phyloP scores from a whole-genome alignment of 2,113 vertebrate species.

The Reinhardtius hippoglossoides region DNA sequence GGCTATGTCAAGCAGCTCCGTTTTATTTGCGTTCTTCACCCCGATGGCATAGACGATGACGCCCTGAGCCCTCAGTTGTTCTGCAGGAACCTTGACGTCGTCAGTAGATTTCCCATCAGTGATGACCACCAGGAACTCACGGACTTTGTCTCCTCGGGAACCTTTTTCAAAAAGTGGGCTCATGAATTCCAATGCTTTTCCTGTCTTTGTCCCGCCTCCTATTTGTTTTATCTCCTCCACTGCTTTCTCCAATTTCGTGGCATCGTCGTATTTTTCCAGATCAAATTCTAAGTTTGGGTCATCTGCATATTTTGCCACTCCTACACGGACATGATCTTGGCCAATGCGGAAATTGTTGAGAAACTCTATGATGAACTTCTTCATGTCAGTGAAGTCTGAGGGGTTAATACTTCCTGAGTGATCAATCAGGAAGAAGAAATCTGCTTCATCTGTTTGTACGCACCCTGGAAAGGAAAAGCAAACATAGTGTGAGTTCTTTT shows the following conservation, averaged over 20 bases:
- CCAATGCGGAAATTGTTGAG: slow-evolving; percentile 81
- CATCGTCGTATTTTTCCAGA: slow-evolving; percentile 66
- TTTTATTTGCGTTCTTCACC: slow-evolving; percentile 71
- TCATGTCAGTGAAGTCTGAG: slow-evolving; percentile 84
- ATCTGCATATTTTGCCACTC: slow-evolving; percentile 83
- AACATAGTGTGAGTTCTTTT: background rate
- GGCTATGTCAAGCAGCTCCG: slow-evolving; percentile 82
- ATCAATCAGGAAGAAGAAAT: slow-evolving; percentile 90
- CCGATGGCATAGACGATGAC: slow-evolving; percentile 86
- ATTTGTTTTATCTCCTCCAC: slow-evolving; percentile 73
- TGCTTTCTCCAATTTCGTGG: slow-evolving; percentile 73
- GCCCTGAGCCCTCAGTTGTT: slow-evolving; percentile 66
- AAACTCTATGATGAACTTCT: slow-evolving; percentile 84
- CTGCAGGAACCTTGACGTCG: slow-evolving; percentile 76
- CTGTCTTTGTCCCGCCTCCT: slow-evolving; percentile 81
- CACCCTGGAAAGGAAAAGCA: slow-evolving; percentile 80
- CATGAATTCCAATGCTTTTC: slow-evolving; percentile 83
- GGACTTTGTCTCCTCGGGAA: slow-evolving; percentile 66
- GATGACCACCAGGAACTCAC: slow-evolving; percentile 84
- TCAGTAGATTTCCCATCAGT: slow-evolving; percentile 86
- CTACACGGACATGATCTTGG: slow-evolving; percentile 81
- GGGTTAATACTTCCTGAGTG: slow-evolving; percentile 83
- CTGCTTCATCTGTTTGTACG: slow-evolving; percentile 84
- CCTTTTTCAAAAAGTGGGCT: slow-evolving; percentile 67
- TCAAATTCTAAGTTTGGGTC: slow-evolving; percentile 73